phyloP scores from a whole-genome alignment of 1,140 invertebrate genomes.

The Elysia chlorotica region DNA sequence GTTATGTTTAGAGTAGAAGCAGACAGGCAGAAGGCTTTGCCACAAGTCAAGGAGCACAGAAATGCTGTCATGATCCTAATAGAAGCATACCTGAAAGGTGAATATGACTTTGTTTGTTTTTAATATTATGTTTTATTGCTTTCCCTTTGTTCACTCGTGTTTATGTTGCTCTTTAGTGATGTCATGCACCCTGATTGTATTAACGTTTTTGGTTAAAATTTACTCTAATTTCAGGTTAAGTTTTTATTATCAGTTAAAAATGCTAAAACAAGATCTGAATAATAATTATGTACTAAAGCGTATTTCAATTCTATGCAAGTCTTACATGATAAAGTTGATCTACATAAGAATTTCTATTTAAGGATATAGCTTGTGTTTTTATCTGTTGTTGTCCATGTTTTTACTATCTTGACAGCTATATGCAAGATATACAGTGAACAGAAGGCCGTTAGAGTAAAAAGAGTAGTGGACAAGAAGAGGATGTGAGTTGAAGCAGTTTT shows the following conservation, averaged over 20 bases:
- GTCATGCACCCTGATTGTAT: no score
- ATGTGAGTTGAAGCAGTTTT: conserved; percentile 68
- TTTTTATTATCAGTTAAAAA: no score
- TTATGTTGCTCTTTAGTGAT: no score
- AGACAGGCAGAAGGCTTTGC: conserved; percentile 43
- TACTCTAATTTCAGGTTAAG: no score
- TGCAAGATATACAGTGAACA: conserved; percentile 88
- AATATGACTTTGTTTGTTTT: not conserved
- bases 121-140: not conserved
- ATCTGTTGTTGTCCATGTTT: not conserved
- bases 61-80: conserved; percentile 76
- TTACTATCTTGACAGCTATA: conserved; percentile 64
- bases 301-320: no score
- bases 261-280: no score
- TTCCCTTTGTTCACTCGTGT: not conserved
- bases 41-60: conserved; percentile 81
- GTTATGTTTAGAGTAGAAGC: conserved; percentile 74
- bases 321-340: not conserved
- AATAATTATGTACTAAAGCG: no score
- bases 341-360: not conserved
- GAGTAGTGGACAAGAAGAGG: conserved; percentile 80
- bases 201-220: no score
- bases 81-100: conserved; percentile 71
- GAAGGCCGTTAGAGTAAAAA: conserved; percentile 82
- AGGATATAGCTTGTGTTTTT: conserved; percentile 20